Evolutionary conservation across 2,888 invertebrate species (phyloP).

Genomic region (Chymomyza amoena): DNA sequence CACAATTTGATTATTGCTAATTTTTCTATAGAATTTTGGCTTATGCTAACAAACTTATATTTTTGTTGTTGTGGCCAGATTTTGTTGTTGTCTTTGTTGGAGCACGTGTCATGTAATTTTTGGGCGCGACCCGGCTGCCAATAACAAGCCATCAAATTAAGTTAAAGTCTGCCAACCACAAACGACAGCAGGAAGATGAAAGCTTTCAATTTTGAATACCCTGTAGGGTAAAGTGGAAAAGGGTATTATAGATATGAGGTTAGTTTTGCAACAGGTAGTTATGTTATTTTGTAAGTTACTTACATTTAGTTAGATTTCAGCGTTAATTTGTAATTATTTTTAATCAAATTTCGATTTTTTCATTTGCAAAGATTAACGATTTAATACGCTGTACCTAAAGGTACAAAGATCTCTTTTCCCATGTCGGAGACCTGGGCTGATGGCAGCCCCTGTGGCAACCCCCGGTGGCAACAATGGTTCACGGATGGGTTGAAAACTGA

Average conservation of each 20-base stretch:
- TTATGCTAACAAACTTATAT: neutral
- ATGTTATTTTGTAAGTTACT: too few relatives aligned
- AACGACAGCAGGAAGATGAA: slow-evolving; percentile 18
- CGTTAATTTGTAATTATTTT: neutral
- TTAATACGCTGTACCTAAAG: too few relatives aligned
- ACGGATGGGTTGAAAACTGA: too few relatives aligned
- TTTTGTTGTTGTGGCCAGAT: neutral
- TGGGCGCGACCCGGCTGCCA: neutral
- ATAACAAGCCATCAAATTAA: slow-evolving; percentile 39
- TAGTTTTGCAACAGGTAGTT: neutral
- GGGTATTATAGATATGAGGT: neutral
- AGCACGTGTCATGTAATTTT: slow-evolving; percentile 1
- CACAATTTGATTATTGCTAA: slow-evolving; percentile 35
- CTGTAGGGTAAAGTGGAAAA: neutral
- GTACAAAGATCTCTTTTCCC: too few relatives aligned
- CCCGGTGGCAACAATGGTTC: too few relatives aligned
- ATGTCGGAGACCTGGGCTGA: too few relatives aligned
- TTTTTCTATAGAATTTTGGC: slow-evolving; percentile 29
- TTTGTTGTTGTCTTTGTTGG: slow-evolving; percentile 15
- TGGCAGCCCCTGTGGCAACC: too few relatives aligned
- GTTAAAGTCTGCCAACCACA: slow-evolving; percentile 36
- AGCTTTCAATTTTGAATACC: slow-evolving; percentile 6
- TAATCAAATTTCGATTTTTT: neutral
- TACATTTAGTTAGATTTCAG: too few relatives aligned
- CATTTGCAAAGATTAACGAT: too few relatives aligned